Conservation (phyloP, 2,888 invertebrate genomes). For the Fragum whitleyi region DNA sequence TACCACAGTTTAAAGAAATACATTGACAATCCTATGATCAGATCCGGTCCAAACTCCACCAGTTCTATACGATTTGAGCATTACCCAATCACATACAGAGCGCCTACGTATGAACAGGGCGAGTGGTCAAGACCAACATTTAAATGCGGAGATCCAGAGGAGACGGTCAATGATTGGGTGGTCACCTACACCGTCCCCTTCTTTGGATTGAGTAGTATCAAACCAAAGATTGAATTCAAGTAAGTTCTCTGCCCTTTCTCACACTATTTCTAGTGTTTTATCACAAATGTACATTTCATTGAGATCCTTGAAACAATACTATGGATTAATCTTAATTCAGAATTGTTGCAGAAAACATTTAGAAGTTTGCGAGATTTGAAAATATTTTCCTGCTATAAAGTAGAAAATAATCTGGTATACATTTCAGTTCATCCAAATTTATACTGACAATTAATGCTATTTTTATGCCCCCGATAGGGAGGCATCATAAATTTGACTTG, state of each 20-base stretch:
- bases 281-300: too few relatives aligned
- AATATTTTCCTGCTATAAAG: too few relatives aligned
- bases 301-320: too few relatives aligned
- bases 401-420: too few relatives aligned
- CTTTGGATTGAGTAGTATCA: slow-evolving; percentile 89
- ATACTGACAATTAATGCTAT: too few relatives aligned
- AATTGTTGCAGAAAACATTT: too few relatives aligned
- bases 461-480: too few relatives aligned
- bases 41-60: slow-evolving; percentile 89
- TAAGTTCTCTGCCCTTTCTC: slow-evolving; percentile 58
- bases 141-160: slow-evolving; percentile 89
- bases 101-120: slow-evolving; percentile 79
- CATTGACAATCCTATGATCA: slow-evolving; percentile 95
- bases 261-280: too few relatives aligned
- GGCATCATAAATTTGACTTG: too few relatives aligned
- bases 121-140: slow-evolving; percentile 96
- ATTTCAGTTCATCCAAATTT: too few relatives aligned
- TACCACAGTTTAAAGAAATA: slow-evolving; percentile 95
- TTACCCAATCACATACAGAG: slow-evolving; percentile 87
- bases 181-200: slow-evolving; percentile 98
- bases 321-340: too few relatives aligned
- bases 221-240: slow-evolving; percentile 83
- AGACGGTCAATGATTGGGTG: slow-evolving; percentile 93
- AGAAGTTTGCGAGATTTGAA: too few relatives aligned
- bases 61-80: slow-evolving; percentile 83